Percentiles rank a stretch among this genome's conserved stretches.
These are phyloP conservation scores for Tricholaema leucomelas DNA, from an alignment of 2,113 vertebrate species.

Conservation along the genomic window DNA sequence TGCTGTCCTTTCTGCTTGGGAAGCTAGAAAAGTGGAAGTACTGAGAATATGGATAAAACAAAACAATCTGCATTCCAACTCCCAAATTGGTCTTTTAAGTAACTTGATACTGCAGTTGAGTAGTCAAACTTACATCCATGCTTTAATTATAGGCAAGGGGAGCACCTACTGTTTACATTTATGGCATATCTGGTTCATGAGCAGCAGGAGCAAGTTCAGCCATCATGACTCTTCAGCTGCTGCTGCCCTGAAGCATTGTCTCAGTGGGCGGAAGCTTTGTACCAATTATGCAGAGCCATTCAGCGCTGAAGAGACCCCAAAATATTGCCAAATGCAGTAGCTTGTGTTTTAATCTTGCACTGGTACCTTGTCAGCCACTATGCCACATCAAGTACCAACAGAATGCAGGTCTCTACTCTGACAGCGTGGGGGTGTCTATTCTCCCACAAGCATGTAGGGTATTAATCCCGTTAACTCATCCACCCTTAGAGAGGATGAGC, in stretches of 20 bases:
- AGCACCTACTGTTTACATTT: conserved; percentile 35
- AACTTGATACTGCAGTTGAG: conserved; percentile 5
- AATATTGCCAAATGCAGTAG: not conserved
- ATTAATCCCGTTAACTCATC: not conserved
- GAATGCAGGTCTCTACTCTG: not conserved
- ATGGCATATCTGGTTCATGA: not conserved
- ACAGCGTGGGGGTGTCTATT: not conserved
- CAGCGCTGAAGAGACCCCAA: not conserved
- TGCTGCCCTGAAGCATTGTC: not conserved
- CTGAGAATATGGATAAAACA: not conserved
- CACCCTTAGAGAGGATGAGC: not conserved
- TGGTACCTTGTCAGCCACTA: not conserved
- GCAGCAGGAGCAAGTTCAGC: conserved; percentile 26
- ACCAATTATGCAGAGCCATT: conserved; percentile 24
- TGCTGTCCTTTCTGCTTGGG: not conserved
- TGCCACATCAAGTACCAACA: not conserved
- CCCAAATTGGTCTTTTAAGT: not conserved
- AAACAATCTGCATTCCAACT: not conserved
- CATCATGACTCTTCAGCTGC: conserved; percentile 17
- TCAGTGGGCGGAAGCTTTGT: not conserved
- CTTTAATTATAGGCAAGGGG: conserved; percentile 37
- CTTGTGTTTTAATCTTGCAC: not conserved
- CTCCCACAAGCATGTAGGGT: not conserved
- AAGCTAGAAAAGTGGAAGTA: not conserved
- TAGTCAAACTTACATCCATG: not conserved